Conservation (phyloP, 2,113 vertebrate genomes). For the Raphicerus campestris region DNA sequence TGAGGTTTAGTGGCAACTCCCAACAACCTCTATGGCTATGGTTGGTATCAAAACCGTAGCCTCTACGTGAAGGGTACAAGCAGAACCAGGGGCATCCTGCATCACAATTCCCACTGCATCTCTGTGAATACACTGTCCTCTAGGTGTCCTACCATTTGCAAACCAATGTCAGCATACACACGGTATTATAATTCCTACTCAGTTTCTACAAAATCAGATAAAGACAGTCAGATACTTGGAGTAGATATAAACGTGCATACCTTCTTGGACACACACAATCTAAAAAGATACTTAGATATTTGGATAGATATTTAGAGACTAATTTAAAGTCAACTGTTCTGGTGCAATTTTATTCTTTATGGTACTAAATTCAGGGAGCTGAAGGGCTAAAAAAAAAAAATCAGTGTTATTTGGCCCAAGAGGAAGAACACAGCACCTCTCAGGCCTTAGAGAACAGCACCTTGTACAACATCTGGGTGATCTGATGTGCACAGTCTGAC, state of each 20-base stretch:
- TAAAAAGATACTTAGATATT: background rate
- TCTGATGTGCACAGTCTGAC: background rate
- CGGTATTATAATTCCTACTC: background rate
- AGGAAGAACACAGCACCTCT: background rate
- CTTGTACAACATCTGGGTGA: background rate
- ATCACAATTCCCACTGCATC: background rate
- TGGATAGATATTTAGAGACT: background rate
- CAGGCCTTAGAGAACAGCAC: background rate
- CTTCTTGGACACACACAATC: background rate
- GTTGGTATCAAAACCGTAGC: background rate
- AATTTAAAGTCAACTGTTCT: constrained; percentile 15
- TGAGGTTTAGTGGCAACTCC: background rate
- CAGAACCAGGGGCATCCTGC: background rate
- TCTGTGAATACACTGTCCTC: background rate
- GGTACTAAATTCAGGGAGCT: background rate
- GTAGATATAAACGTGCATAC: background rate
- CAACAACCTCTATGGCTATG: background rate
- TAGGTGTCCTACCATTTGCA: background rate
- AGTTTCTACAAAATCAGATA: background rate
- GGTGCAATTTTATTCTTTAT: background rate
- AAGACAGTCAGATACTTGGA: background rate
- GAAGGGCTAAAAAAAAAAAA: background rate
- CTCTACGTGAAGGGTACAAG: background rate
- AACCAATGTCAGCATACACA: background rate
- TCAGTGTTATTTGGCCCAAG: background rate